These are phyloP conservation scores for Gorsachius goisagi DNA, from an alignment of 2,113 vertebrate species.

Conservation along the genomic window DNA sequence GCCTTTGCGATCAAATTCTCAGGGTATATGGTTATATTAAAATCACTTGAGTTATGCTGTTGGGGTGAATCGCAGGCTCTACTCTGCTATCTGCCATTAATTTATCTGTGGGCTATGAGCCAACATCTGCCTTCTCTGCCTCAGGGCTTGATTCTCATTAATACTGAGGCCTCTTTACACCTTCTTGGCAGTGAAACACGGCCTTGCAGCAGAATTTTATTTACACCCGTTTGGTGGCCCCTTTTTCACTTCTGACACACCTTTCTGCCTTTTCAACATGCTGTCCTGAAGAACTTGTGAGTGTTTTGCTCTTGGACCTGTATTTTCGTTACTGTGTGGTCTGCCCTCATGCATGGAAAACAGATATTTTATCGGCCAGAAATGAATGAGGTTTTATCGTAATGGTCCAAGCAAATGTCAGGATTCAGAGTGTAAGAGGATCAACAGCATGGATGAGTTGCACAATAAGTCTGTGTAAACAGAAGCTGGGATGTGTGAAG, in stretches of 20 bases:
- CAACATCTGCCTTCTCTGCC: neutral
- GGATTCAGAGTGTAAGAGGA: neutral
- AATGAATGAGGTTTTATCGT: neutral
- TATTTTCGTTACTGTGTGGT: neutral
- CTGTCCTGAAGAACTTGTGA: neutral
- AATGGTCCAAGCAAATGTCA: conserved; percentile 34
- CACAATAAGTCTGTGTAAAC: neutral
- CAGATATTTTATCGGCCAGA: conserved; percentile 20
- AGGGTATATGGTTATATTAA: neutral
- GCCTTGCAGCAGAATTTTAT: neutral
- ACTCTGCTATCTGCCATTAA: neutral
- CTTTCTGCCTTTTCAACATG: neutral
- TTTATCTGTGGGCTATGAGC: neutral
- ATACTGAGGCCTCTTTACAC: neutral
- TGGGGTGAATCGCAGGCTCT: neutral
- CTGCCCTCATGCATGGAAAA: neutral
- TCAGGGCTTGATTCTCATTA: conserved; percentile 1
- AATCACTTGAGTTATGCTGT: neutral
- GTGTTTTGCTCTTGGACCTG: neutral
- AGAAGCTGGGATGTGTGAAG: neutral
- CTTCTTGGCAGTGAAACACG: neutral
- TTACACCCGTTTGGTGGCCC: neutral
- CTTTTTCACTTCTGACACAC: neutral
- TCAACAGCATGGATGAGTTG: neutral
- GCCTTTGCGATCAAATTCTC: neutral